phyloP scores from a whole-genome alignment of 2,888 invertebrate genomes.

The Urechis unicinctus region DNA sequence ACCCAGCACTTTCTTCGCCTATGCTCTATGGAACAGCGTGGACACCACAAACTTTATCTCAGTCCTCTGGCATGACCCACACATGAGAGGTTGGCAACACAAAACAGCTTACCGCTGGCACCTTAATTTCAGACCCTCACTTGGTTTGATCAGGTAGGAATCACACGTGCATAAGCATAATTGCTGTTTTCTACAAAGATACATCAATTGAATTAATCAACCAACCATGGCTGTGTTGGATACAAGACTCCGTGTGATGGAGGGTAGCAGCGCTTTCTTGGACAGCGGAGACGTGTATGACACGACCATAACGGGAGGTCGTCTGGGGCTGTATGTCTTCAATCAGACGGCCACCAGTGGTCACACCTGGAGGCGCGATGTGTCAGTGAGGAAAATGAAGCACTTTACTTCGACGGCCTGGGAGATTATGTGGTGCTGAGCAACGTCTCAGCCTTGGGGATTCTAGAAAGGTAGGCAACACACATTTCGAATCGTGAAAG shows the following conservation, averaged over 20 bases:
- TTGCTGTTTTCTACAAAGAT: no score
- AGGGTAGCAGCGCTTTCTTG: slow-evolving; percentile 4
- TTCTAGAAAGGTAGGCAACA: slow-evolving; percentile 3
- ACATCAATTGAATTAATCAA: no score
- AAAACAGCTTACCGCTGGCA: slow-evolving; percentile 29
- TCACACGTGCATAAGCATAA: slow-evolving; percentile 8
- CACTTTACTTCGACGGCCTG: slow-evolving; percentile 29
- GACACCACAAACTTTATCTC: slow-evolving; percentile 22
- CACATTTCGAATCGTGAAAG: no score
- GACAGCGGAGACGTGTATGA: slow-evolving; percentile 17
- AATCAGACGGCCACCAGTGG: slow-evolving; percentile 29
- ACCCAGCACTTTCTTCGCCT: slow-evolving; percentile 21
- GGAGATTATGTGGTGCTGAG: slow-evolving; percentile 27
- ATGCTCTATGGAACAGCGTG: slow-evolving; percentile 28
- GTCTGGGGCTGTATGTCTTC: slow-evolving; percentile 30
- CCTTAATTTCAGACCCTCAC: slow-evolving; percentile 23
- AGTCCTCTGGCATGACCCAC: slow-evolving; percentile 32
- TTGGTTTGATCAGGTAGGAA: slow-evolving; percentile 26
- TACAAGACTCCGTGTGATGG: slow-evolving; percentile 5
- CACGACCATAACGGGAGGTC: slow-evolving; percentile 30
- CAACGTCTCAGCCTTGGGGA: slow-evolving; percentile 10
- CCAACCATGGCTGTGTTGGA: no score
- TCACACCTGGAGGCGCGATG: slow-evolving; percentile 29
- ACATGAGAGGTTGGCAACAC: slow-evolving; percentile 27
- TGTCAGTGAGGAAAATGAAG: slow-evolving; percentile 28